Conservation (phyloP, 2,797 vertebrate species). For the Denticeps clupeoides region DNA sequence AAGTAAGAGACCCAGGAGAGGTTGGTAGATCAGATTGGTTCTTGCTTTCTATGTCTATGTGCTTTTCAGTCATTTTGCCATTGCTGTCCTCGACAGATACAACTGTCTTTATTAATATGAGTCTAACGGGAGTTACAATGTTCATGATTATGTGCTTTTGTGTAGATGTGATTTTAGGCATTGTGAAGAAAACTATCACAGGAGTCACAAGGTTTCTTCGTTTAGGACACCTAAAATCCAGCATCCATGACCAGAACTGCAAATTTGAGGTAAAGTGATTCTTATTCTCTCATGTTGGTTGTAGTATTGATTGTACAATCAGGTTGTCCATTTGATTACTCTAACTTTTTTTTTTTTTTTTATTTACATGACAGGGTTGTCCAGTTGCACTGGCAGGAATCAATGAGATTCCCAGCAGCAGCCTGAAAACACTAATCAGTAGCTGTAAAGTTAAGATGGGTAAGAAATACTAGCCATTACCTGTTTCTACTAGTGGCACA, state of each 20-base stretch:
- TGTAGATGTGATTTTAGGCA: conserved; percentile 58
- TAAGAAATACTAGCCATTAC: too few species aligned
- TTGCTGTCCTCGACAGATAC: too few species aligned
- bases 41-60: background rate
- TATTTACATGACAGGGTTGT: conserved; percentile 22
- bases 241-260: conserved; percentile 25
- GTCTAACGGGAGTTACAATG: background rate
- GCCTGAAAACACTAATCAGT: conserved; percentile 42
- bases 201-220: conserved; percentile 55
- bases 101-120: background rate
- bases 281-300: too few species aligned
- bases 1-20: conserved; percentile 55
- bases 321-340: too few species aligned
- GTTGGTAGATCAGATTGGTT: conserved; percentile 29
- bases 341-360: conserved; percentile 38
- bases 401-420: conserved; percentile 58
- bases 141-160: conserved; percentile 6
- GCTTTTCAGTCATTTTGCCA: background rate
- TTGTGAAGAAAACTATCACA: conserved; percentile 59
- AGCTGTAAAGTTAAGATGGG: conserved; percentile 57
- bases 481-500: too few species aligned
- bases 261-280: conserved; percentile 34
- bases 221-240: conserved; percentile 31
- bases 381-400: conserved; percentile 55
- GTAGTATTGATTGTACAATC: too few species aligned